phyloP scores from a whole-genome alignment of 2,888 invertebrate genomes.

The Schizotus pectinicornis region DNA sequence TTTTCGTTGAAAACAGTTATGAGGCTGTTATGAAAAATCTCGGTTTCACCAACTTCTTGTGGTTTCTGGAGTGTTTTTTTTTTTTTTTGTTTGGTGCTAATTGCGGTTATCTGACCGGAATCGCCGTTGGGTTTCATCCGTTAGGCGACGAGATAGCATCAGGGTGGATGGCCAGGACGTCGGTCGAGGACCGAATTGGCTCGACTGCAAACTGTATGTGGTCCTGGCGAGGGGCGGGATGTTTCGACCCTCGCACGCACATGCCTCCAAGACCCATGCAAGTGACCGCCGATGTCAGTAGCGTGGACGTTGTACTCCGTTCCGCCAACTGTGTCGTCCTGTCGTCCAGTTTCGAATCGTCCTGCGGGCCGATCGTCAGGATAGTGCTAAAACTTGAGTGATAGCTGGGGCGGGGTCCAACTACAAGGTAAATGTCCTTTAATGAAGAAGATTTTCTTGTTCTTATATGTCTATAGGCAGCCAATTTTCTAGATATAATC shows the following conservation, averaged over 20 bases:
- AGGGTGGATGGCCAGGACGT: neutral
- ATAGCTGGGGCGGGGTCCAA: neutral
- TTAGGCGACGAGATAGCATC: neutral
- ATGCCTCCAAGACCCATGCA: conserved; percentile 36
- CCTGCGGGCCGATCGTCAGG: neutral
- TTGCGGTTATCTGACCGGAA: neutral
- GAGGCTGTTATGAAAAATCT: conserved; percentile 18
- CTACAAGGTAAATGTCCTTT: too few relatives aligned
- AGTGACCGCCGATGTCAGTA: conserved; percentile 39
- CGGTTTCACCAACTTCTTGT: neutral
- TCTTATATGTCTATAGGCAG: too few relatives aligned
- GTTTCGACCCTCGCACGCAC: conserved; percentile 44
- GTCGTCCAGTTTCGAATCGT: conserved; percentile 12
- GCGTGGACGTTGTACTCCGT: conserved; percentile 40
- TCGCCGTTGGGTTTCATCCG: neutral
- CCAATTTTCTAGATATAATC: too few relatives aligned
- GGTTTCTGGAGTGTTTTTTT: too few relatives aligned
- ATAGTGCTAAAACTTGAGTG: neutral
- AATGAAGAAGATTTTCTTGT: too few relatives aligned
- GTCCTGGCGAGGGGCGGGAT: conserved; percentile 41
- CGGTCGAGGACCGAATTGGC: neutral
- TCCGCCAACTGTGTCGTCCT: conserved; percentile 30
- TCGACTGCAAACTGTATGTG: conserved; percentile 32
- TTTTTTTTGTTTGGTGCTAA: too few relatives aligned
- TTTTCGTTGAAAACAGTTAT: neutral